A percentile compares a stretch with the other conserved stretches of the same genome.
Conservation (phyloP, 2,888 invertebrate genomes). For the Petrophora chlorosata region DNA sequence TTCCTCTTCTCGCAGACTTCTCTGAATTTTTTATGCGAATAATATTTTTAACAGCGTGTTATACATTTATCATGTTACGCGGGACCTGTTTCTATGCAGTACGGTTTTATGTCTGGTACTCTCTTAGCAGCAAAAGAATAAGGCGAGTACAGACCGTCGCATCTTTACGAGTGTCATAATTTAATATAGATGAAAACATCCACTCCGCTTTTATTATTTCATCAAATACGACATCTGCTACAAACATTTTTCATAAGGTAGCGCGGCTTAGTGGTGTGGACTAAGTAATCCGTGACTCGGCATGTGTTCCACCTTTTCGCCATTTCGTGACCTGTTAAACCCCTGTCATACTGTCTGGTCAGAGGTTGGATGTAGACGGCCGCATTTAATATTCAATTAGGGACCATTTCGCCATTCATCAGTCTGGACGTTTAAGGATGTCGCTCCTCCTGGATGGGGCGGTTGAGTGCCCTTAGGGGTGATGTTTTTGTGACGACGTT, state of each 20-base stretch:
- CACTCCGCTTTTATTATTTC: constrained; percentile 23
- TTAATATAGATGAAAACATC: constrained; percentile 31
- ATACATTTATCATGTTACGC: constrained; percentile 24
- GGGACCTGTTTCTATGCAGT: constrained; percentile 25
- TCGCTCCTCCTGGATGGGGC: constrained; percentile 42
- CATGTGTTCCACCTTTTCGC: constrained; percentile 41
- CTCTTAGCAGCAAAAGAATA: constrained; percentile 25
- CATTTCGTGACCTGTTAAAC: constrained; percentile 52
- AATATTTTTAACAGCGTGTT: constrained; percentile 6
- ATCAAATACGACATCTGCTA: constrained; percentile 26
- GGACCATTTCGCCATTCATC: constrained; percentile 65
- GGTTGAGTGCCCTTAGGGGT: constrained; percentile 5
- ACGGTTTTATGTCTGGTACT: constrained; percentile 21
- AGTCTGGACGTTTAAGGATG: constrained; percentile 42
- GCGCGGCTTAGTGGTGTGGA: constrained; percentile 22
- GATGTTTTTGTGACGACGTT: background rate
- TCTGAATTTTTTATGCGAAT: background rate
- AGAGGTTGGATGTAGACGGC: constrained; percentile 45
- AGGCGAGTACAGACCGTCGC: constrained; percentile 17
- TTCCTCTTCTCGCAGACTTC: background rate
- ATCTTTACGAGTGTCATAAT: constrained; percentile 31
- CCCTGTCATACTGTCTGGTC: constrained; percentile 54
- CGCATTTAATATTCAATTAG: constrained; percentile 73
- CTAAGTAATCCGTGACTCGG: constrained; percentile 30
- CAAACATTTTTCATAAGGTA: constrained; percentile 21